Percentiles rank a stretch among this genome's conserved stretches.
phyloP scores from a whole-genome alignment of 2,888 invertebrate species.

The Polyommatus iphigenia region DNA sequence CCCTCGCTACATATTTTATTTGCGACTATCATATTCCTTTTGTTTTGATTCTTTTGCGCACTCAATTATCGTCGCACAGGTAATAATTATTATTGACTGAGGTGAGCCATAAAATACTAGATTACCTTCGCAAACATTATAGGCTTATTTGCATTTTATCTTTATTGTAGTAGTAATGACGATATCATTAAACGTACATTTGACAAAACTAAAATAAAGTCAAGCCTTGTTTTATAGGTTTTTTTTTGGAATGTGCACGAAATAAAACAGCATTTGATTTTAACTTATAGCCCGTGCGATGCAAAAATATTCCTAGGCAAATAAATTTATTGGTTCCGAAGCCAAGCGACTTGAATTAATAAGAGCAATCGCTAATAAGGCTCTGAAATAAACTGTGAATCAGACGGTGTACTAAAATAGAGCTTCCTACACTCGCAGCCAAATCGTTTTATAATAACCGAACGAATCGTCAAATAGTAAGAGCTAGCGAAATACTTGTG shows the following conservation, averaged over 20 bases:
- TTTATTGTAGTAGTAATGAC: neutral
- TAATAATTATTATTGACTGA: neutral
- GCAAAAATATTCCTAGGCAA: neutral
- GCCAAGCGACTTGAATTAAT: neutral
- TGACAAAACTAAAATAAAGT: neutral
- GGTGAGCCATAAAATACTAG: neutral
- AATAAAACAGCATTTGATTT: neutral
- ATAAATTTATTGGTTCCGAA: neutral
- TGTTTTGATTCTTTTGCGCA: constrained; percentile 27
- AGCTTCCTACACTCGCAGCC: constrained; percentile 40
- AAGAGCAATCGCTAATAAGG: constrained; percentile 30
- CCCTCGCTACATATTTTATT: constrained; percentile 29
- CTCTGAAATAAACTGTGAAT: constrained; percentile 32
- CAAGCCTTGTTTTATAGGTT: neutral
- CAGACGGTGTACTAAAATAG: constrained; percentile 35
- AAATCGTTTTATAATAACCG: constrained; percentile 47
- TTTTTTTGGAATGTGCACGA: neutral
- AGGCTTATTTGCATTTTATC: neutral
- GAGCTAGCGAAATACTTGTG: neutral
- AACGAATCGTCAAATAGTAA: constrained; percentile 6
- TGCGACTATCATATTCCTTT: constrained; percentile 25
- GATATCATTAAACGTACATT: neutral
- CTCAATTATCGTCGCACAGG: neutral
- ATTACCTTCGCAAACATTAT: constrained; percentile 12
- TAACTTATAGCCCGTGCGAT: neutral